Evolutionary conservation across 2,113 vertebrate genomes (phyloP).

Genomic region (Anas platyrhynchos): DNA sequence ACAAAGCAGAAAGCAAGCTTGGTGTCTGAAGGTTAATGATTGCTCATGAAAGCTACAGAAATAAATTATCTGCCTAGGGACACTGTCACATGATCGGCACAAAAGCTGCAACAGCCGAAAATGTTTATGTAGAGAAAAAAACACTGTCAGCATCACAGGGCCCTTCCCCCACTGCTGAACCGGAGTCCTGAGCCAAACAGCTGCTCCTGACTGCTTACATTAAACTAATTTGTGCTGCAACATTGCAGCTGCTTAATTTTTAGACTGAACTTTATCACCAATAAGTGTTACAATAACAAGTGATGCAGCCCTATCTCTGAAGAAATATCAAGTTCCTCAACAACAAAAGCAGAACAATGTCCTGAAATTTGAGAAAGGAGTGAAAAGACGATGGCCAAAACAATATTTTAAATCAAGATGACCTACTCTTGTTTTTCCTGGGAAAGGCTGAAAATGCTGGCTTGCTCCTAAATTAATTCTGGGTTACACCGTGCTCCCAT

Average conservation of each 20-base stretch:
- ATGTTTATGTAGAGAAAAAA: constrained; percentile 87
- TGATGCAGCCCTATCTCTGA: constrained; percentile 75
- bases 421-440: constrained; percentile 26
- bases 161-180: constrained; percentile 81
- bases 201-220: constrained; percentile 88
- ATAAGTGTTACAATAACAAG: constrained; percentile 86
- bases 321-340: constrained; percentile 76
- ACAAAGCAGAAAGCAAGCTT: constrained; percentile 84
- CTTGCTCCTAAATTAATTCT: constrained; percentile 25
- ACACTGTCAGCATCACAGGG: constrained; percentile 79
- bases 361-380: constrained; percentile 42
- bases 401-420: constrained; percentile 27
- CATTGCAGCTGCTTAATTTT: constrained; percentile 88
- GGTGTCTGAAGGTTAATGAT: constrained; percentile 89
- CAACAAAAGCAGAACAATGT: constrained; percentile 70
- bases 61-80: constrained; percentile 90
- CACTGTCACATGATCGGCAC: constrained; percentile 85
- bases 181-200: constrained; percentile 83
- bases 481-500: background rate
- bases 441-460: constrained; percentile 44
- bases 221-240: constrained; percentile 89
- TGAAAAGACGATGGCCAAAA: constrained; percentile 25
- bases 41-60: constrained; percentile 89
- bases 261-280: constrained; percentile 84
- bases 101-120: constrained; percentile 89